phyloP scores from a whole-genome alignment of 2,797 vertebrate species.

The Sebastes nivosus region DNA sequence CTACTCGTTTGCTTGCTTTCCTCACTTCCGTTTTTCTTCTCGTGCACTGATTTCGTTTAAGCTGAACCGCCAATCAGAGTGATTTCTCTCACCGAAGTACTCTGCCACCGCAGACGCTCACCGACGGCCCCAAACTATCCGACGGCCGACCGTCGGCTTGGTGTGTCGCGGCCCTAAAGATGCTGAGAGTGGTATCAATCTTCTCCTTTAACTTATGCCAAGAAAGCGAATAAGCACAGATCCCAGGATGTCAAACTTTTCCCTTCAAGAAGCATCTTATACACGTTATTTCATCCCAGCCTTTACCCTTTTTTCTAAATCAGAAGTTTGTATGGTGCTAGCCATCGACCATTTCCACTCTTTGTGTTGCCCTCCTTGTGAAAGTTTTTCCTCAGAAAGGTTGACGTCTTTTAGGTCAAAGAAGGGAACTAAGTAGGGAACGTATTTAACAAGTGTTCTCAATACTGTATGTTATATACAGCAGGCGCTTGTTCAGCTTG shows the following conservation, averaged over 20 bases:
- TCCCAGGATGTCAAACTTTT: neutral
- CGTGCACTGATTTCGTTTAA: no score
- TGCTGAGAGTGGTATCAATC: neutral
- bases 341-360: neutral
- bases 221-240: neutral
- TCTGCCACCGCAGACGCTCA: no score
- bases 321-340: neutral
- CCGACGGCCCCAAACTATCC: no score
- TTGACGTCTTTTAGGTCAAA: neutral
- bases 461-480: neutral
- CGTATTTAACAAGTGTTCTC: neutral
- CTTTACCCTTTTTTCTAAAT: neutral
- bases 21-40: no score
- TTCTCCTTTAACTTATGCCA: neutral
- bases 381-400: neutral
- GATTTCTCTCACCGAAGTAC: no score
- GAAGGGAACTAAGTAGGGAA: constrained; percentile 13
- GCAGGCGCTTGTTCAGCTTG: neutral
- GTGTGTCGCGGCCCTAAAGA: no score
- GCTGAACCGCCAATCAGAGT: no score
- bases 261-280: neutral
- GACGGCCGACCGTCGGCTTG: no score
- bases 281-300: neutral
- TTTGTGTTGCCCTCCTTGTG: neutral
- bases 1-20: no score